These are phyloP conservation scores for Nansenia antarctica DNA, from an alignment of 2,113 vertebrate species.

Conservation along the genomic window DNA sequence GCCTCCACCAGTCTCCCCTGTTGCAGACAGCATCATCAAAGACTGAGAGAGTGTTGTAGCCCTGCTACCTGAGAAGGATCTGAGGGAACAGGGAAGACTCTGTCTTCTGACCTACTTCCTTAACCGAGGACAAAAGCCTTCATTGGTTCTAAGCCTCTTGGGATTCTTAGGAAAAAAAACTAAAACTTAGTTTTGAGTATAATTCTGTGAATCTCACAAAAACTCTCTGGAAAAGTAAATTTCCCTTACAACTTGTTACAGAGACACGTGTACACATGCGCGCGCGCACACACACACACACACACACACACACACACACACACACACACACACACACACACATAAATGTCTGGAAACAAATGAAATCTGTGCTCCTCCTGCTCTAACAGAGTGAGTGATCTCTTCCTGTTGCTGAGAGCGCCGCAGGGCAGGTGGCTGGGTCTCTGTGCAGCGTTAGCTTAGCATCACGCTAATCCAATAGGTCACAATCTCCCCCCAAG, in stretches of 20 bases:
- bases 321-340: background rate
- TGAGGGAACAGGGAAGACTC: no score
- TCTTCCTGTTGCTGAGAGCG: constrained; percentile 8
- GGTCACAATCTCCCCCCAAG: background rate
- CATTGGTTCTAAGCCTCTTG: no score
- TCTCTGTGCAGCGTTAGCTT: background rate
- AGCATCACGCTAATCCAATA: background rate
- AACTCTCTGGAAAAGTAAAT: background rate
- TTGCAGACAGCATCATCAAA: no score
- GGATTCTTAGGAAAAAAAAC: no score
- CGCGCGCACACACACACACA: background rate
- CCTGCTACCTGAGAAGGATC: no score
- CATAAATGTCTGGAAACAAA: background rate
- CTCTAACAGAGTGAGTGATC: background rate
- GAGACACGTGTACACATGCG: background rate
- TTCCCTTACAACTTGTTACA: background rate
- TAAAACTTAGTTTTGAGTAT: no score
- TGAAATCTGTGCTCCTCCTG: background rate
- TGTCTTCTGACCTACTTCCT: no score
- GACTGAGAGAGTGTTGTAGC: no score
- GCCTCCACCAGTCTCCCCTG: no score
- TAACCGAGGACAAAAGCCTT: no score
- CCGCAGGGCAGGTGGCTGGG: background rate
- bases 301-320: background rate
- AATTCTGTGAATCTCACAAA: no score